Conservation (phyloP, 2,888 invertebrate genomes). For the Synergus japonicus region DNA sequence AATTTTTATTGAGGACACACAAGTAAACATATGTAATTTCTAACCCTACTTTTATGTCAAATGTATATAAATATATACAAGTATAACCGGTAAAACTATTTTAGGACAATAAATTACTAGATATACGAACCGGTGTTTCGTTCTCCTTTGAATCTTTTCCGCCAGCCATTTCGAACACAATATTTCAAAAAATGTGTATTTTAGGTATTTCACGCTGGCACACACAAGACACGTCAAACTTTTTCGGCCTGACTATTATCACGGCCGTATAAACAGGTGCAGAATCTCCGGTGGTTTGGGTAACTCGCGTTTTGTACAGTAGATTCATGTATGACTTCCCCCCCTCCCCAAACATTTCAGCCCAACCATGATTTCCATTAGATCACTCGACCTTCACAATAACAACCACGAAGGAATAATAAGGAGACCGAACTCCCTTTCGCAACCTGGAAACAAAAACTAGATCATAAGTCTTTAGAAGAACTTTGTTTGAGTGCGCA, state of each 20-base stretch:
- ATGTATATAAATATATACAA: background rate
- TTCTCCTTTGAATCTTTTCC: constrained; percentile 25
- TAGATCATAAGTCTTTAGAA: no score
- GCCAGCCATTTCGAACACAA: constrained; percentile 10
- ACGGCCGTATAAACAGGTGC: no score
- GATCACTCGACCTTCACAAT: no score
- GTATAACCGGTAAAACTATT: background rate
- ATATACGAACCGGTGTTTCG: constrained; percentile 11
- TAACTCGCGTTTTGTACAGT: no score
- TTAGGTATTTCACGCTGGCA: background rate
- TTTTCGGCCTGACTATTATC: background rate
- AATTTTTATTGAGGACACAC: background rate
- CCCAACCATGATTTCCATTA: no score
- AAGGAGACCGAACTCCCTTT: no score
- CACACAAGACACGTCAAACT: constrained; percentile 31
- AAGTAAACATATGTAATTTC: background rate
- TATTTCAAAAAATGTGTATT: background rate
- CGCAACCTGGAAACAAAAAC: no score
- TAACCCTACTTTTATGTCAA: background rate
- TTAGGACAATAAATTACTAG: background rate
- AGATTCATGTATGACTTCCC: no score
- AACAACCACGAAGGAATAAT: no score
- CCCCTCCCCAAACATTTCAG: no score
- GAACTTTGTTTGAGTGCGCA: no score
- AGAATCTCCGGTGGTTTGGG: no score